These are phyloP conservation scores for Euthynnus affinis DNA, from an alignment of 2,797 vertebrate genomes.

Conservation along the genomic window DNA sequence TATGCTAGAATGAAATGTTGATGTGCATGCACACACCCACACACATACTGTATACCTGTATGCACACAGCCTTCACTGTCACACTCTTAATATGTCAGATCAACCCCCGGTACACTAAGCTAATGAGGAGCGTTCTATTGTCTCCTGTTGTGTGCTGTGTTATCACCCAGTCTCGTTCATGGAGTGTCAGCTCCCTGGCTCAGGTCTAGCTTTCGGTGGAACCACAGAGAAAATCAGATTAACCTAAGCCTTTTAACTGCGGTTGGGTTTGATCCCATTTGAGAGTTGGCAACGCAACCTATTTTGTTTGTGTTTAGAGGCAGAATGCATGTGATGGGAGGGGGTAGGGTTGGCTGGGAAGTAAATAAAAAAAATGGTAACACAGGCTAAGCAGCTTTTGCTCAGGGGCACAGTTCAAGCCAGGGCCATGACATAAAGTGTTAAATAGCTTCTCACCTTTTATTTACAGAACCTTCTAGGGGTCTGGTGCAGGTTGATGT, in stretches of 20 bases:
- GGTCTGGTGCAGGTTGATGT: constrained; percentile 17
- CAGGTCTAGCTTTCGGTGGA: constrained; percentile 73
- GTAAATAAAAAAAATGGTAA: constrained; percentile 66
- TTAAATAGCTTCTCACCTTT: constrained; percentile 63
- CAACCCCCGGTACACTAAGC: constrained; percentile 60
- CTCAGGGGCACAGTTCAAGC: constrained; percentile 63
- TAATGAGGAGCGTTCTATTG: constrained; percentile 74
- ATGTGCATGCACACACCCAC: constrained; percentile 45
- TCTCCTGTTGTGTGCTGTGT: constrained; percentile 60
- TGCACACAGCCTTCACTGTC: constrained; percentile 47
- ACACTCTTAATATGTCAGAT: constrained; percentile 67
- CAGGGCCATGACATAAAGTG: constrained; percentile 54
- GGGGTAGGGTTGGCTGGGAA: constrained; percentile 41
- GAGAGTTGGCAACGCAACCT: constrained; percentile 78
- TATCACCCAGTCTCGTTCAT: constrained; percentile 60
- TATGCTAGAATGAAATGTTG: constrained; percentile 28
- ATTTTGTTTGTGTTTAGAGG: constrained; percentile 80
- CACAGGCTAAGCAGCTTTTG: constrained; percentile 74
- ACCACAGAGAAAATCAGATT: constrained; percentile 84
- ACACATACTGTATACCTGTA: constrained; percentile 17
- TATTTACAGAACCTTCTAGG: constrained; percentile 13
- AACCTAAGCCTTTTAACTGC: constrained; percentile 83
- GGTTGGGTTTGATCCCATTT: constrained; percentile 83
- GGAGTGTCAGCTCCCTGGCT: constrained; percentile 68
- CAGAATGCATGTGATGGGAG: constrained; percentile 46